Evolutionary conservation across 2,113 vertebrate species (phyloP).

Genomic region (Vulpes lagopus): DNA sequence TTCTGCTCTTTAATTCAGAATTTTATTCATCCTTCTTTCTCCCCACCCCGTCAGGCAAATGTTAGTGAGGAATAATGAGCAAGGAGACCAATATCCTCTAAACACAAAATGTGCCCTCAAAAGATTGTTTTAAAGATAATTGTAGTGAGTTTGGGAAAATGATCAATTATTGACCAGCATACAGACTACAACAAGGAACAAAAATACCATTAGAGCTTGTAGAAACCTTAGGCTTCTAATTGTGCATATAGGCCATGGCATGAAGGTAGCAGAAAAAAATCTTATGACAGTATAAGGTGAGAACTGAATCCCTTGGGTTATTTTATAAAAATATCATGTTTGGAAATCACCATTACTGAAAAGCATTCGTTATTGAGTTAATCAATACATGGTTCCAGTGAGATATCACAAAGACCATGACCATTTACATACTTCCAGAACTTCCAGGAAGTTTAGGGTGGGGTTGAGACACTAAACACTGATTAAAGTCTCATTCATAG

Average conservation of each 20-base stretch:
- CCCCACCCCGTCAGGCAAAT: not conserved
- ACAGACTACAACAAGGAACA: not conserved
- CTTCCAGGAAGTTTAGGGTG: not conserved
- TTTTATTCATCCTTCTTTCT: not conserved
- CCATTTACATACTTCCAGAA: not conserved
- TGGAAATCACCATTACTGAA: not conserved
- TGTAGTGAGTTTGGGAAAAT: conserved; percentile 9
- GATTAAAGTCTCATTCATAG: not conserved
- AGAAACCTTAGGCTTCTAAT: conserved; percentile 19
- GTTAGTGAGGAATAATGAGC: not conserved
- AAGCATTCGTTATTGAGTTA: not conserved
- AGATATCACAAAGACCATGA: not conserved
- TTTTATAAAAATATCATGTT: conserved; percentile 6
- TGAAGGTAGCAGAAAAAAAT: not conserved
- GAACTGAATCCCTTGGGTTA: not conserved
- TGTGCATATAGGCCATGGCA: not conserved
- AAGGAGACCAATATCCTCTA: not conserved
- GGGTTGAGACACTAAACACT: not conserved
- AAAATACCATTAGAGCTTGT: not conserved
- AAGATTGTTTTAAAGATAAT: conserved; percentile 1
- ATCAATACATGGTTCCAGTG: not conserved
- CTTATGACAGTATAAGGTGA: not conserved
- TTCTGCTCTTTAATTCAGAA: not conserved
- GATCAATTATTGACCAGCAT: not conserved
- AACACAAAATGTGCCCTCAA: not conserved